These are phyloP conservation scores for Danionella cerebrum DNA, from an alignment of 2,113 vertebrate genomes.

Conservation along the genomic window DNA sequence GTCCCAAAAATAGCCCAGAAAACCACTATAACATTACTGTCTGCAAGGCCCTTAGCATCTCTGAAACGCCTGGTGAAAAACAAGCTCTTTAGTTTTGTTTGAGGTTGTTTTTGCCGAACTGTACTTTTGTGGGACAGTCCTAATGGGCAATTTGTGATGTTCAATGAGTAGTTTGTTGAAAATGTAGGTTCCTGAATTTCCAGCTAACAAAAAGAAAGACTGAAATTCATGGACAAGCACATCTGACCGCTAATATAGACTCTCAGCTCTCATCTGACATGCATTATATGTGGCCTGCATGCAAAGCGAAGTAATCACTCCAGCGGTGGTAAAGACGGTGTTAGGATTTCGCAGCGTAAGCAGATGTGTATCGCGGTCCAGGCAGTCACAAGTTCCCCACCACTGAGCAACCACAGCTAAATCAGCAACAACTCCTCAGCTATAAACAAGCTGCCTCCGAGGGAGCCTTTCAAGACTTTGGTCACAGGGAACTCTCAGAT, in stretches of 20 bases:
- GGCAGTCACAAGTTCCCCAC: slow-evolving; percentile 13
- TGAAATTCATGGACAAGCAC: neutral
- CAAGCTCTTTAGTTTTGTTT: slow-evolving; percentile 21
- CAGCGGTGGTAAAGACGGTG: slow-evolving; percentile 3
- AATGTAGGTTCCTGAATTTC: neutral
- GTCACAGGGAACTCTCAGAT: slow-evolving; percentile 26
- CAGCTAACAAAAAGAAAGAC: neutral
- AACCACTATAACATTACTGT: slow-evolving; percentile 30
- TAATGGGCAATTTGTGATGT: neutral
- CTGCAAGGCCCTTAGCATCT: slow-evolving; percentile 18
- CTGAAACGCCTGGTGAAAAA: slow-evolving; percentile 23
- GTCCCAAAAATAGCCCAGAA: slow-evolving; percentile 36
- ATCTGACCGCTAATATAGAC: neutral
- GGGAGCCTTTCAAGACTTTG: slow-evolving; percentile 13
- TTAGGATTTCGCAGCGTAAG: slow-evolving; percentile 23
- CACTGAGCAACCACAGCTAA: slow-evolving; percentile 21
- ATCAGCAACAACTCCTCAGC: slow-evolving; percentile 30
- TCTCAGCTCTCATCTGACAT: neutral
- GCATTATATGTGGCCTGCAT: neutral
- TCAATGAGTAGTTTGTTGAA: neutral
- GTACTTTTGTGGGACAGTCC: no score
- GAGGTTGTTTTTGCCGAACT: no score
- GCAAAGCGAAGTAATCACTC: neutral
- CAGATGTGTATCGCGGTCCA: slow-evolving; percentile 5
- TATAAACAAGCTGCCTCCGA: slow-evolving; percentile 22